These are phyloP conservation scores for Heliconius sara DNA, from an alignment of 2,888 invertebrate species.

Conservation along the genomic window DNA sequence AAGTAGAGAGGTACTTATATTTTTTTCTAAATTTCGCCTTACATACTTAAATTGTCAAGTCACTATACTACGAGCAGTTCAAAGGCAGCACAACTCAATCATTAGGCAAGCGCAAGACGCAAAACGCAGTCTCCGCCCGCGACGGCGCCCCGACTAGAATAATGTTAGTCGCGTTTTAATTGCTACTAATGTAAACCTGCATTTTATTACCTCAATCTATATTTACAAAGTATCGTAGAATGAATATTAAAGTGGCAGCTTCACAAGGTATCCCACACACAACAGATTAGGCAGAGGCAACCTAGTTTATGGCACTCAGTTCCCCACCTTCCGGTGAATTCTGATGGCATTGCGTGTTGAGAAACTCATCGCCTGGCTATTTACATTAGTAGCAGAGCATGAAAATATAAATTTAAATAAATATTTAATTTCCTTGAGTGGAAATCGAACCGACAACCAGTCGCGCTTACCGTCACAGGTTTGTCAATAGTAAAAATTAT, in stretches of 20 bases:
- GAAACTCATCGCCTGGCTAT: too few relatives aligned
- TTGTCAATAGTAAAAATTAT: slow-evolving; percentile 49
- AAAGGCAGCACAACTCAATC: slow-evolving; percentile 39
- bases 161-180: slow-evolving; percentile 57
- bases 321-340: too few relatives aligned
- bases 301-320: too few relatives aligned
- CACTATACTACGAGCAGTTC: slow-evolving; percentile 11
- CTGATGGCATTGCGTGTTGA: too few relatives aligned
- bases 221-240: slow-evolving; percentile 55
- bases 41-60: background rate
- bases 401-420: too few relatives aligned
- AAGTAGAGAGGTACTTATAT: too few relatives aligned
- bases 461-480: rapidly evolving
- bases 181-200: slow-evolving; percentile 54
- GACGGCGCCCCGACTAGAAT: slow-evolving; percentile 53
- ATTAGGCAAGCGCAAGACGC: slow-evolving; percentile 46
- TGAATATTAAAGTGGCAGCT: too few relatives aligned
- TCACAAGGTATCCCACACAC: too few relatives aligned
- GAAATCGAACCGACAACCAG: slow-evolving; percentile 6
- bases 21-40: too few relatives aligned
- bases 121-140: slow-evolving; percentile 52
- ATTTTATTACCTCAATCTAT: slow-evolving; percentile 49
- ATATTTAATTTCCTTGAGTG: too few relatives aligned
- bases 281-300: too few relatives aligned
- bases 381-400: too few relatives aligned